A percentile compares a stretch with the other conserved stretches of the same genome.
Conservation (phyloP, 2,797 vertebrate genomes). For the Alca torda region DNA sequence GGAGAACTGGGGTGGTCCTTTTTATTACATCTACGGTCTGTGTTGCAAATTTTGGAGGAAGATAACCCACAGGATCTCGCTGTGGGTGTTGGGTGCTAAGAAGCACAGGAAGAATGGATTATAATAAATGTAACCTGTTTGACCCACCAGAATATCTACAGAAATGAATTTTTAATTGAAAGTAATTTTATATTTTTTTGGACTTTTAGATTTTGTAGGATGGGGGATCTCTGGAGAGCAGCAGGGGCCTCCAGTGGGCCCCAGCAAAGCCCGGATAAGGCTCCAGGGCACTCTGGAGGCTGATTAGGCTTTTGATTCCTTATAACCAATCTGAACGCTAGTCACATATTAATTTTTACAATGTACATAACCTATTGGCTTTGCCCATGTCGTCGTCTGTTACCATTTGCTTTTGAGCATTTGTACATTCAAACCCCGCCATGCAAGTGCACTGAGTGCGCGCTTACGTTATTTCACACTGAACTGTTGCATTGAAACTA, state of each 20-base stretch:
- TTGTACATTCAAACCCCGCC: not conserved
- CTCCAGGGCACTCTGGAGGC: not conserved
- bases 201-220: not conserved
- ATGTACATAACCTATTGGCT: not conserved
- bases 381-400: not conserved
- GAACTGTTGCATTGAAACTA: not conserved
- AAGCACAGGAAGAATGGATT: not conserved
- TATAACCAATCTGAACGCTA: not conserved
- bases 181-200: not conserved
- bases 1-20: not conserved
- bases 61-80: not conserved
- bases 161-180: not conserved
- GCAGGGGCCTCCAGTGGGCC: not conserved
- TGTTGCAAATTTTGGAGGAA: not conserved
- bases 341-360: not conserved
- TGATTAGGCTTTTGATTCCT: not conserved
- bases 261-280: not conserved
- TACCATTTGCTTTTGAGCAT: not conserved
- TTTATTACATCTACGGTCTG: not conserved
- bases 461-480: not conserved
- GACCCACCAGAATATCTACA: not conserved
- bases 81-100: not conserved
- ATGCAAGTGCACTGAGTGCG: no score
- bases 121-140: not conserved
- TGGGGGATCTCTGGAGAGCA: not conserved